phyloP scores from a whole-genome alignment of 2,888 invertebrate species.

The Mythimna pallens region DNA sequence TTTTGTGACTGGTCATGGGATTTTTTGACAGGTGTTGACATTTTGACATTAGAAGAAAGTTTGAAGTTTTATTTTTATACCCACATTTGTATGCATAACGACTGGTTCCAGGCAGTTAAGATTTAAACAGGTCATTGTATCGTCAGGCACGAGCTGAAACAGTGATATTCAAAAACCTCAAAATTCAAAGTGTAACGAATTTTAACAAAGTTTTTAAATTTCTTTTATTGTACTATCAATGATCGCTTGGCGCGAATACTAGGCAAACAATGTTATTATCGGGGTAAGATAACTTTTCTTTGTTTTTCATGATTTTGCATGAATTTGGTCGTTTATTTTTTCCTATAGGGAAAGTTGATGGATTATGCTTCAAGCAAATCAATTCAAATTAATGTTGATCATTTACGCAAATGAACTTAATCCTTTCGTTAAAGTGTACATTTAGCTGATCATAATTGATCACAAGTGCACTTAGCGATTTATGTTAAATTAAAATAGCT shows the following conservation, averaged over 20 bases:
- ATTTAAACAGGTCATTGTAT: conserved; percentile 80
- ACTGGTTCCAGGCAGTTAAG: conserved; percentile 49
- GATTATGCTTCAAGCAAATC: not conserved
- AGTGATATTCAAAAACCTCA: conserved; percentile 66
- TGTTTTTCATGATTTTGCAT: not conserved
- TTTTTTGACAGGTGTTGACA: conserved; percentile 15
- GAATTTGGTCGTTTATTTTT: not conserved
- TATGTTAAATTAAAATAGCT: not conserved
- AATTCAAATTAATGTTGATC: not conserved
- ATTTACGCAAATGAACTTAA: not conserved
- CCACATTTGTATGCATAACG: conserved; percentile 57
- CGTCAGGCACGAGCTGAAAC: conserved; percentile 77
- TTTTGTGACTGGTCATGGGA: too few species aligned
- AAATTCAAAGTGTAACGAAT: conserved; percentile 71
- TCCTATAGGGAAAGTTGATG: not conserved
- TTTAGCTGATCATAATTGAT: not conserved
- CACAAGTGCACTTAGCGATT: not conserved
- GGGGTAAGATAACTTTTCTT: conserved; percentile 75
- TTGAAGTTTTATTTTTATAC: conserved; percentile 50
- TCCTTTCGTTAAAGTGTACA: not conserved
- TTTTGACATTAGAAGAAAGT: conserved; percentile 26
- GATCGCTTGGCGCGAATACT: conserved; percentile 66
- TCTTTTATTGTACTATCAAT: conserved; percentile 70
- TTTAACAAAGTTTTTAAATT: conserved; percentile 49
- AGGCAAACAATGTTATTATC: conserved; percentile 79